Evolutionary conservation across 2,888 invertebrate genomes (phyloP).

Genomic region (Thumatha senex): DNA sequence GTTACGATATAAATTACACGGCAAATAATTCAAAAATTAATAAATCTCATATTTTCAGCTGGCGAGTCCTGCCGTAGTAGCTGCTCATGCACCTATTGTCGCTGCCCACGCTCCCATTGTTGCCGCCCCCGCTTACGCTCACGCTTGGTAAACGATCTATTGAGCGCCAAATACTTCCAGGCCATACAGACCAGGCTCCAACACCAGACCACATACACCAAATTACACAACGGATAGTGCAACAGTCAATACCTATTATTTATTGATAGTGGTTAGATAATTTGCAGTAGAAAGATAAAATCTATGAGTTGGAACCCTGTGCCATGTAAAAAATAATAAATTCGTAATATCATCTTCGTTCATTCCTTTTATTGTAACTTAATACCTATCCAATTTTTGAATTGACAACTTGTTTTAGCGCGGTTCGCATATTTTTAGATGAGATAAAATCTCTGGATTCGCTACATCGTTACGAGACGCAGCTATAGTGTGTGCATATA

Average conservation of each 20-base stretch:
- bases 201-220: conserved; percentile 24
- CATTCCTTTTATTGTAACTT: background rate
- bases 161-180: conserved; percentile 33
- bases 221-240: conserved; percentile 47
- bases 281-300: conserved; percentile 52
- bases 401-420: too few species aligned
- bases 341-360: conserved; percentile 15
- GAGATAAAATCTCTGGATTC: too few species aligned
- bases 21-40: too few species aligned
- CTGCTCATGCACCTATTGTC: conserved; percentile 59
- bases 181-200: conserved; percentile 25
- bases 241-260: conserved; percentile 68
- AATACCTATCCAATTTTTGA: background rate
- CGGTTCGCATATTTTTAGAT: too few species aligned
- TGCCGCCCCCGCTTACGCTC: conserved; percentile 62
- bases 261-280: conserved; percentile 53
- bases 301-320: conserved; percentile 56
- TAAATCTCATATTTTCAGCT: conserved; percentile 45
- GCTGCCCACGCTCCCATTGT: conserved; percentile 61
- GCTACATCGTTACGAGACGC: too few species aligned
- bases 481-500: too few species aligned
- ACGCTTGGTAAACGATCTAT: conserved; percentile 61
- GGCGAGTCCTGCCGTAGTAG: conserved; percentile 65
- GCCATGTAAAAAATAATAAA: conserved; percentile 51
- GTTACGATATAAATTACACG: too few species aligned